Base-by-base conservation (phyloP, 1,140 invertebrate species). In the Eupeodes corollae region DNA sequence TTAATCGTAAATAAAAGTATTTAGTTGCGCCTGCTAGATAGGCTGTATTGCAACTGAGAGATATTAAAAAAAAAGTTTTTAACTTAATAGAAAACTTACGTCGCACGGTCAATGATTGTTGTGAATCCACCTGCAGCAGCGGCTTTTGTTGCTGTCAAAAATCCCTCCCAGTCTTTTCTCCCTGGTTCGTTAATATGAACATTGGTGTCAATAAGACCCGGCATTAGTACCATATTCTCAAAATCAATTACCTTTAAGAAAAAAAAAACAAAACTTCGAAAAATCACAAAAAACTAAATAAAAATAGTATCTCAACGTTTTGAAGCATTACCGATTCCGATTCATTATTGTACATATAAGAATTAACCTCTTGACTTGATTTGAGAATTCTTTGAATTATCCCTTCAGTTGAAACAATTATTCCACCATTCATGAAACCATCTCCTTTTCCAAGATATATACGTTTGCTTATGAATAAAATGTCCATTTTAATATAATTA, bases 111-210 rank as follows among this genome's bases (percentile, higher is more conserved):
- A 15, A 82, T 73, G 21, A 86, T 78, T 21, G 82, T 84, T 9
- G 83, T 86, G 30, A 83, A 75, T 11, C 84, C 83, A 6, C 81
- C 83, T 11, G 77, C 79, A 2, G 82, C 81, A 2, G 83, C 83
- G 6, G 83, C 82, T 54, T 67, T 71, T 9, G 83, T 86, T 11
- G 81, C 83, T 2, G 79, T 77, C 2, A 62, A 65, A 68, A 79
- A 86, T 6, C 82, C 82, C 67, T 87, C 83, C 80, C 80, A 84
- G 11, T 79, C 74, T 0, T 76, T 79, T 14, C 80, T 70, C 1
- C 90, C 90, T 1, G 89, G 90, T 65, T 92, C 89, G 53, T 91
- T 82, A 5, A 92, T 75, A 58, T 93, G 88, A 1, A 92, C 88
- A 61, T 93, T 89, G 1, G 88, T 79, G 69, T 93, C 90, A 35